Evolutionary conservation across 2,113 vertebrate species (phyloP).

Genomic region (Hyla sarda): DNA sequence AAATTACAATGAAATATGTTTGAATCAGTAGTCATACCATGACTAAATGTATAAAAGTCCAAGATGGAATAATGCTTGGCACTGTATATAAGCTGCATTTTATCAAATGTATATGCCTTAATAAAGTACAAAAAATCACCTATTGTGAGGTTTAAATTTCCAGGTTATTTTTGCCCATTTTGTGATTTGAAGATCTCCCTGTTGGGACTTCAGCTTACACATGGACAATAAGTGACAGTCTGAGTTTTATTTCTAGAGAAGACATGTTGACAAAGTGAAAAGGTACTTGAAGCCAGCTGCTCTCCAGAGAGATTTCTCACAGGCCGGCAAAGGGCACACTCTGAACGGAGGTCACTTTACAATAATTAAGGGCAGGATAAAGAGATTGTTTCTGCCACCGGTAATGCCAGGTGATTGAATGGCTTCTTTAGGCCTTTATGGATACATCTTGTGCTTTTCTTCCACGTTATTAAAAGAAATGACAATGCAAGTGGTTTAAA

Average conservation of each 20-base stretch:
- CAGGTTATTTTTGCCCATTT: neutral
- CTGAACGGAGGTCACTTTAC: slow-evolving; percentile 52
- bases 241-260: slow-evolving; percentile 44
- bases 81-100: too few species aligned
- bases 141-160: neutral
- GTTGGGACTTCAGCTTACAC: slow-evolving; percentile 14
- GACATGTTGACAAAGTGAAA: slow-evolving; percentile 48
- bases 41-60: too few species aligned
- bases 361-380: slow-evolving; percentile 58
- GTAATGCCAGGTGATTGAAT: slow-evolving; percentile 55
- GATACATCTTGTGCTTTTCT: slow-evolving; percentile 19
- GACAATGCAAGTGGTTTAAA: neutral
- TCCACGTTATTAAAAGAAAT: slow-evolving; percentile 9
- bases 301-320: slow-evolving; percentile 50
- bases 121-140: neutral
- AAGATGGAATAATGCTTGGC: too few species aligned
- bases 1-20: too few species aligned
- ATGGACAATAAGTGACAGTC: slow-evolving; percentile 39
- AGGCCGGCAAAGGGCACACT: slow-evolving; percentile 42
- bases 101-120: too few species aligned
- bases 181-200: neutral
- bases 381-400: slow-evolving; percentile 52
- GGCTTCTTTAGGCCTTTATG: slow-evolving; percentile 24
- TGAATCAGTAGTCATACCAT: too few species aligned
- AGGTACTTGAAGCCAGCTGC: slow-evolving; percentile 39